phyloP scores from a whole-genome alignment of 2,113 vertebrate genomes.

The Crotalus viridis region DNA sequence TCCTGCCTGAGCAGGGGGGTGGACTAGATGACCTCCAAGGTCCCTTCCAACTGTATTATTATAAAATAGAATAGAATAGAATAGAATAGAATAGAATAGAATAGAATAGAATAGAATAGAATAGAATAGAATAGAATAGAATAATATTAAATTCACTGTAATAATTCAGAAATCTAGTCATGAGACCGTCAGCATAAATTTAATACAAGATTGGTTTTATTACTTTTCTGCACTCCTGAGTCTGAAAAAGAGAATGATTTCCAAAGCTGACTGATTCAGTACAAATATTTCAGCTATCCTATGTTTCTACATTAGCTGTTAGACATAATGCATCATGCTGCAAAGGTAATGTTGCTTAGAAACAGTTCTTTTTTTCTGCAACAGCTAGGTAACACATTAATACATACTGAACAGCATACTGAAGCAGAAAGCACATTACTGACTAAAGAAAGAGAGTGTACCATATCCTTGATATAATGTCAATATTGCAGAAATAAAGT shows the following conservation, averaged over 20 bases:
- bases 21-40: too few relatives aligned
- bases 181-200: neutral
- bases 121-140: too few relatives aligned
- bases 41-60: too few relatives aligned
- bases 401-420: neutral
- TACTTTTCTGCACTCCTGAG: neutral
- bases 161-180: neutral
- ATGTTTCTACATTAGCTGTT: constrained; percentile 1
- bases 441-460: neutral
- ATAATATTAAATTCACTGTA: neutral
- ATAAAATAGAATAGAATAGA: too few relatives aligned
- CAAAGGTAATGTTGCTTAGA: constrained; percentile 2
- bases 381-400: neutral
- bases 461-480: neutral
- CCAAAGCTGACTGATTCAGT: neutral
- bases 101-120: too few relatives aligned
- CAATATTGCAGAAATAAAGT: neutral
- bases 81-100: too few relatives aligned
- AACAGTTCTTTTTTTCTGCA: neutral
- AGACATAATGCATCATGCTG: neutral
- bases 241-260: neutral
- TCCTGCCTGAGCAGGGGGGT: too few relatives aligned
- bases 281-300: neutral
- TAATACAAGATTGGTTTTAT: neutral
- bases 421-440: neutral